Conservation (phyloP, 53 echinoderm and acorn worm genomes). For the Temnopleurus reevesii region DNA sequence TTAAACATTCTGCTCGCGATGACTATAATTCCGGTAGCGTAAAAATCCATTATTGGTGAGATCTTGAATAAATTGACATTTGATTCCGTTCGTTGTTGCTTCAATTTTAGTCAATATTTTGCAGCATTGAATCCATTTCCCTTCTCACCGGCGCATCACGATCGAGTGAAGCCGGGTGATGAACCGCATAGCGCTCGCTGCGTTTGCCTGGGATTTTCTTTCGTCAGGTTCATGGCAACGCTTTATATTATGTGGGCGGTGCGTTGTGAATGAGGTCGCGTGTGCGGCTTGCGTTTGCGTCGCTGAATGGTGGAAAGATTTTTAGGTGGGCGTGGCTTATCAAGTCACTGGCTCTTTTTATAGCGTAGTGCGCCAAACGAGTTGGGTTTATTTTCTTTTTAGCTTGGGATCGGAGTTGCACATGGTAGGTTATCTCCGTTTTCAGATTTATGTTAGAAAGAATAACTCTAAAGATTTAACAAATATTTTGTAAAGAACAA, state of each 20-base stretch:
- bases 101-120: constrained; percentile 9
- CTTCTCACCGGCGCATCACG: background rate
- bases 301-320: constrained; percentile 48
- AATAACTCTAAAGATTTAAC: background rate
- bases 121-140: background rate
- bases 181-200: constrained; percentile 8
- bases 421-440: background rate
- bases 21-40: constrained; percentile 25
- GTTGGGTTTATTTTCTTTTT: background rate
- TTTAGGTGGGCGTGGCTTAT: background rate
- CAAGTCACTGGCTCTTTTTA: background rate
- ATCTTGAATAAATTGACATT: background rate
- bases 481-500: background rate
- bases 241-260: background rate
- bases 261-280: constrained; percentile 37
- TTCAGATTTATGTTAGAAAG: background rate
- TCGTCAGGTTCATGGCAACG: background rate
- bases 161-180: background rate
- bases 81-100: background rate
- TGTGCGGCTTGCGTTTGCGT: constrained; percentile 34
- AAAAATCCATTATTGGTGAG: constrained; percentile 26
- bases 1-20: background rate
- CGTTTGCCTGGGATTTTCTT: background rate
- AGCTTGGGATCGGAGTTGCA: background rate
- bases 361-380: background rate